A percentile compares a stretch with the other conserved stretches of the same genome.
Evolutionary conservation across 2,113 vertebrate species (phyloP).

Genomic region (Caloenas nicobarica): DNA sequence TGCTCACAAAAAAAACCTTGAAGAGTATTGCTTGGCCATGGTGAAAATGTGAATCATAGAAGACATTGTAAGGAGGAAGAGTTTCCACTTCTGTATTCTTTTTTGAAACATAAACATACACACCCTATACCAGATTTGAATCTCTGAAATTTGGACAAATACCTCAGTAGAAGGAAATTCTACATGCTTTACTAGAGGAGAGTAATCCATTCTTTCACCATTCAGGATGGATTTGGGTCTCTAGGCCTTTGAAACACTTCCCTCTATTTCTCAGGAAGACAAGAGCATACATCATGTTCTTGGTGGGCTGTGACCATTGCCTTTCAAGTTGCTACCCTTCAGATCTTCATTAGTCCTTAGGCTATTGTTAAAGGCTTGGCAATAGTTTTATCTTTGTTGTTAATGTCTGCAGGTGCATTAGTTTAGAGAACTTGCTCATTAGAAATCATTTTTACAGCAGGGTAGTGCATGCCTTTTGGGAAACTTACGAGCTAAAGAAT

Average conservation of each 20-base stretch:
- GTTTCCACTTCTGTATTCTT: not conserved
- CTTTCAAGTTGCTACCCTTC: conserved; percentile 29
- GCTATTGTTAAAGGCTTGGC: conserved; percentile 36
- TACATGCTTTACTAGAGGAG: not conserved
- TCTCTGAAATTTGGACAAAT: not conserved
- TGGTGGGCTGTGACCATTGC: conserved; percentile 2
- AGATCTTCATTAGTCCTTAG: conserved; percentile 41
- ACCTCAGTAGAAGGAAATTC: not conserved
- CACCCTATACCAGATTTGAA: not conserved
- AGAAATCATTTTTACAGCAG: conserved; percentile 3
- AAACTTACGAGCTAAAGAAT: not conserved
- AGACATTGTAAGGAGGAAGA: not conserved
- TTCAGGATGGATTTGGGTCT: not conserved
- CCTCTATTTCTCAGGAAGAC: not conserved
- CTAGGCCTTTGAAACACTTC: not conserved
- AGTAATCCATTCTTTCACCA: not conserved
- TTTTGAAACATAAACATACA: not conserved
- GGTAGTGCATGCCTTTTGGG: conserved; percentile 6
- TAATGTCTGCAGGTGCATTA: conserved; percentile 21
- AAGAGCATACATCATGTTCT: conserved; percentile 11
- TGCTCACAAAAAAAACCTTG: not conserved
- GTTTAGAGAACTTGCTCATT: conserved; percentile 13
- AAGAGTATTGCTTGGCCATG: not conserved
- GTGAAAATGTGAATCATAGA: not conserved
- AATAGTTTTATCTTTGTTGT: conserved; percentile 16